Evolutionary conservation across 2,113 vertebrate species (phyloP), one percentile per base, ranked within the genome.

Genomic region (Periophthalmodon schlosseri): DNA sequence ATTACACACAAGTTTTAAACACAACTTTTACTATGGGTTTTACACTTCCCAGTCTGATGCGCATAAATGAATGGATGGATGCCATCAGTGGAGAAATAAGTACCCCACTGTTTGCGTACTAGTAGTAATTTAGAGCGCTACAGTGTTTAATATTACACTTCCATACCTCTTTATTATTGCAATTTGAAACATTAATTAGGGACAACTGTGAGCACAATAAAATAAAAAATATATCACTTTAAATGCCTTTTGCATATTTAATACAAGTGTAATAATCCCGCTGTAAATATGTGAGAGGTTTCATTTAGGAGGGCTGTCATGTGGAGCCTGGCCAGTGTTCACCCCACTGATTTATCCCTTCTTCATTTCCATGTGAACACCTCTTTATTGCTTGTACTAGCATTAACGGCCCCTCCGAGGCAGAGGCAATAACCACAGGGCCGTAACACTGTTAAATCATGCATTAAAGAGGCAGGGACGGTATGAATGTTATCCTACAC

Each of bases 331-430:
- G 69, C 74, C 81, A 63, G 75, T 70, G 78, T 85, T 88, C 85
- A 87, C 84, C 85, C 70, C 23, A 0, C 77, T 88, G 85, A 89
- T 89, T 86, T 88, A 87, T 82, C 74, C 54, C 33, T 66, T 76
- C 74, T 86, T 90, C 83, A 88, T 90, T 88, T 83, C 88, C 79
- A 83, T 86, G 79, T 81, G 85, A 91, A 84, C 80, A 69, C 82
- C 83, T 74, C 83, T 86, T 91, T 89, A 89, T 90, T 89, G 84
- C 85, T 83, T 89, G 89, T 85, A 87, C 85, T 83, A 86, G 83
- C 85, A 83, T 78, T 84, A 80, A 87, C 88, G 68, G 74, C 75
- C 68, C 88, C 84, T 76, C 54, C 8, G 86, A 88, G 84, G 82
- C 75, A 69, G 73, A 78, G 75, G 81, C 84, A 87, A 87, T 90